phyloP scores from a whole-genome alignment of 2,797 vertebrate species.

The Gallinago nigripennis region DNA sequence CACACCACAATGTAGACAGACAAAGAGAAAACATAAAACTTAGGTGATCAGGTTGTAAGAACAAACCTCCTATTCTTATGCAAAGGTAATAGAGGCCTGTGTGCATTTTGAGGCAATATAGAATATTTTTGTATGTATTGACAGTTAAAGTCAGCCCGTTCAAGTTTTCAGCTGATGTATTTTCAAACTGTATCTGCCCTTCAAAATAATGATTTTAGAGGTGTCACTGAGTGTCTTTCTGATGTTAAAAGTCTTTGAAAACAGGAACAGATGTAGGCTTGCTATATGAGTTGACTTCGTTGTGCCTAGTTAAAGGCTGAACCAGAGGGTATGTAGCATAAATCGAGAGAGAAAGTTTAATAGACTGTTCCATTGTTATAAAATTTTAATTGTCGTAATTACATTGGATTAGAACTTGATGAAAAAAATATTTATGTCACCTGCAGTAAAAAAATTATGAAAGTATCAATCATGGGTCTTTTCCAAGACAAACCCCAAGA shows the following conservation, averaged over 20 bases:
- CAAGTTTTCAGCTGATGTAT: neutral
- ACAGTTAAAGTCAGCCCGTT: neutral
- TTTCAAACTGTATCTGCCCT: neutral
- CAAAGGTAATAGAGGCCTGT: neutral
- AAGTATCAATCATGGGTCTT: neutral
- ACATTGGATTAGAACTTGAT: neutral
- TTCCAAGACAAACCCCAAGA: neutral
- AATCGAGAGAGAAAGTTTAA: neutral
- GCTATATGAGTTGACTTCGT: fast-evolving
- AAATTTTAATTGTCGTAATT: neutral
- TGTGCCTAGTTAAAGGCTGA: neutral
- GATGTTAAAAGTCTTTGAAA: neutral
- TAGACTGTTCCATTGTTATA: neutral
- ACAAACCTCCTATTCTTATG: neutral
- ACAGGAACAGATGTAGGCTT: neutral
- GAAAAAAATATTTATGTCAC: neutral
- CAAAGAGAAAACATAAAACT: neutral
- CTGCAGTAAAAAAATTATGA: neutral
- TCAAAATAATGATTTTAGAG: neutral
- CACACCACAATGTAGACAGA: neutral
- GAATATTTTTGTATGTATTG: neutral
- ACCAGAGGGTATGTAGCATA: neutral
- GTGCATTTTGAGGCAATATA: neutral
- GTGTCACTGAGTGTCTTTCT: neutral
- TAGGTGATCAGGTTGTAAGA: neutral